Evolutionary conservation across 2,113 vertebrate genomes (phyloP), one percentile per base, ranked within the genome.

Genomic region (Apus apus): DNA sequence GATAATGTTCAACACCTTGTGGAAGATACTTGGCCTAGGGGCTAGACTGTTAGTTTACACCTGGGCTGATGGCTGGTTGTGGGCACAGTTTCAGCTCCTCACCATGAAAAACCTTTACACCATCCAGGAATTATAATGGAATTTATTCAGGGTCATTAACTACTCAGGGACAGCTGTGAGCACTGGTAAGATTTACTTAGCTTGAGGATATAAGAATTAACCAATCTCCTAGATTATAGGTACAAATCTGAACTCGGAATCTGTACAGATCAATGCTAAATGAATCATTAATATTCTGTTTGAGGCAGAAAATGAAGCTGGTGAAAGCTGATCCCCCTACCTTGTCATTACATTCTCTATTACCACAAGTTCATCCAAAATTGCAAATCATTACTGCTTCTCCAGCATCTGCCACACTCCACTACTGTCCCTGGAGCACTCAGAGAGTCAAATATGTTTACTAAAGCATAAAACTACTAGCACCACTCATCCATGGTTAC

Each of bases 391-490:
- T 93, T 96, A 93, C 91, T 6, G 58, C 87, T 92, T 97, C 87
- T 60, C 73, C 80, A 5, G 85, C 66, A 91, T 86, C 91, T 90
- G 93, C 86, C 87, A 85, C 95, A 94, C 87, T 80, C 61, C 72
- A 66, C 91, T 86, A 53, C 78, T 86, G 89, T 96, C 88, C 79
- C 94, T 93, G 90, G 95, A 97, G 93, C 87, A 90, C 89, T 94
- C 76, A 87, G 80, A 92, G 88, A 94, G 86, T 73, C 91, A 97
- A 96, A 93, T 94, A 93, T 95, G 94, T 94, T 96, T 97, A 98
- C 89, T 78, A 97, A 98, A 94, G 95, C 95, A 97, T 96, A 95
- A 97, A 97, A 96, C 72, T 96, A 87, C 78, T 76, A 71, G 36
- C 90, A 86, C 90, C 77, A 95, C 90, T 98, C 89, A 93, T 95